Base-by-base conservation (phyloP, 64 coral and sea anemone species). In the Actinia tenebrosa region DNA sequence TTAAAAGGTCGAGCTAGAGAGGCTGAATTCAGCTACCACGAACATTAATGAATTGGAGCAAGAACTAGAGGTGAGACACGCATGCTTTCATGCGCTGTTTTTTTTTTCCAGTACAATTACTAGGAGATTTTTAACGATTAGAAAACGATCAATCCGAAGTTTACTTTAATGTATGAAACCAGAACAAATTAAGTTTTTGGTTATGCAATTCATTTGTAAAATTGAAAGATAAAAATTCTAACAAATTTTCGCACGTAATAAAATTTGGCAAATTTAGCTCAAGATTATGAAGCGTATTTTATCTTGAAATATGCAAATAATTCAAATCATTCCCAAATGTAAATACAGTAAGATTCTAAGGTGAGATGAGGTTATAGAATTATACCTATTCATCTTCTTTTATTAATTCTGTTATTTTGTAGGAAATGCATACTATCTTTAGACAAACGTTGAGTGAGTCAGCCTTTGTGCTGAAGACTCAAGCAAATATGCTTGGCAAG, bases 371-470 rank as follows among this genome's bases (percentile, higher is more conserved):
- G 22, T 52, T 3, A 83, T 58, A 20, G 5, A 4, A 50, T 50
- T 56, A 45, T 53, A n/a, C 5, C 44, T 83, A 13, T 52, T 52
- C 45, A 83, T 10, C 45, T 53, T 37, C 43, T 56, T 23, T 85
- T 52, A 55, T 89, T 50, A 20, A 30, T 87, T 56, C 69, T 87
- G 14, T 50, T 53, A 30, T 87, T 56, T 79, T 89, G 19, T 56
- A 96, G 94, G 94, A 96, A 55, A 86, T 96, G 17, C 94, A 93
- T 19, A 88, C 94, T 52, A 47, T 84, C 44, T 91, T 91, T 87
- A 89, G 94, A 18, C 94, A 93, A 84, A 96, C 91, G 4, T 68
- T 96, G 50, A 96, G 91, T 45, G 94, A 96, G 53, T 96, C 94
- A 64, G 94, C 91, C n/a, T 93, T 87, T 88, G 88, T 96, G 63